These are phyloP conservation scores for Xiphorhynchus elegans DNA, from an alignment of 2,113 vertebrate genomes.

Conservation along the genomic window DNA sequence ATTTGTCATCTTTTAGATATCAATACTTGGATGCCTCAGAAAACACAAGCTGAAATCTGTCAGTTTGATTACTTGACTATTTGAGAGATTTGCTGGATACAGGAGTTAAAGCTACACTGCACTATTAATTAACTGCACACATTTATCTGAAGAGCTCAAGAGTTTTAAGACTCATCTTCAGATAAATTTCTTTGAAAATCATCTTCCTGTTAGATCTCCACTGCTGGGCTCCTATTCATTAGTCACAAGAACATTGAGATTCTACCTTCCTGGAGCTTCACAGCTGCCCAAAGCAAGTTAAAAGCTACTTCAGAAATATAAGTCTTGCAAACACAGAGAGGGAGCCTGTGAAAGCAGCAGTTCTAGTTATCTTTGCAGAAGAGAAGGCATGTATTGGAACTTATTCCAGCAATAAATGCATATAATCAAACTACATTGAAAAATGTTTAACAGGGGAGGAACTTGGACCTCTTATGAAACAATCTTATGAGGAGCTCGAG, in stretches of 20 bases:
- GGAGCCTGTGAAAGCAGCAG: not conserved
- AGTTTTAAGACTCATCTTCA: not conserved
- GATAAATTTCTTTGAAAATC: not conserved
- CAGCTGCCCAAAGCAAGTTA: not conserved
- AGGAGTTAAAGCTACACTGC: not conserved
- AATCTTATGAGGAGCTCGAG: not conserved
- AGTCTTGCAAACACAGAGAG: not conserved
- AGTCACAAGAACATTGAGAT: not conserved
- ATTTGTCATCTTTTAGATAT: not conserved
- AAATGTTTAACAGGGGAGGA: not conserved
- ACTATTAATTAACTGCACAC: not conserved
- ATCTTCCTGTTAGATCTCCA: not conserved
- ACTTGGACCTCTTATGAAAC: not conserved
- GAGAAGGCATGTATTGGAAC: not conserved
- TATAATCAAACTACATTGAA: not conserved
- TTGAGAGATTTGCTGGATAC: not conserved
- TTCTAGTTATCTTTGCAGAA: not conserved
- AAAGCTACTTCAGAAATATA: slow-evolving; percentile 7
- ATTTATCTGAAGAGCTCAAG: not conserved
- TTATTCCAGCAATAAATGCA: not conserved
- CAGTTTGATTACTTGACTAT: not conserved
- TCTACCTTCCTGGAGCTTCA: not conserved
- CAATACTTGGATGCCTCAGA: not conserved
- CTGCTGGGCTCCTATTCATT: not conserved
- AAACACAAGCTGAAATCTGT: not conserved